A percentile compares a stretch with the other conserved stretches of the same genome.
These are phyloP conservation scores for Chlamydotis undulata DNA, from an alignment of 2,113 vertebrate genomes.

Conservation along the genomic window DNA sequence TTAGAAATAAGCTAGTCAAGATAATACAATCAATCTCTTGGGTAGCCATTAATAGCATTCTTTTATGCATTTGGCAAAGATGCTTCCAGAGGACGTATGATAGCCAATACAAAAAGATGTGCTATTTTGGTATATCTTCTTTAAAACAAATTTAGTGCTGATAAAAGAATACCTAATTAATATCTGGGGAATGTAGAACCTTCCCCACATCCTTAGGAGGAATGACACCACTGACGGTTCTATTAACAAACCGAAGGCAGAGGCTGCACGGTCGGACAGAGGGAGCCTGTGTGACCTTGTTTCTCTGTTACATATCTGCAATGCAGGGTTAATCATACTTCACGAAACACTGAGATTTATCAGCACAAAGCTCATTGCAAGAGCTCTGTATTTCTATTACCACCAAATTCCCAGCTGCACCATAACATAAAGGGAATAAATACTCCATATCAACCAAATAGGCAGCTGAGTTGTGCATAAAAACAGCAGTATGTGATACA, in stretches of 20 bases:
- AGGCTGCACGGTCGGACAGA: neutral
- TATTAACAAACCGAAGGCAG: neutral
- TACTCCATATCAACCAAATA: neutral
- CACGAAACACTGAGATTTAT: rapidly evolving
- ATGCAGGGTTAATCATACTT: neutral
- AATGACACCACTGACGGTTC: neutral
- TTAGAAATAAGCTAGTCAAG: slow-evolving; percentile 48
- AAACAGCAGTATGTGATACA: neutral
- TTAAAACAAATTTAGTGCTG: slow-evolving; percentile 23
- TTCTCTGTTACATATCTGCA: neutral
- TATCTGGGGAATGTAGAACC: neutral
- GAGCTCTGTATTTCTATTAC: neutral
- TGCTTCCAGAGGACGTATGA: neutral
- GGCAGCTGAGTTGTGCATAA: neutral
- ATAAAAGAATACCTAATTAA: neutral
- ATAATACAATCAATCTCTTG: slow-evolving; percentile 45
- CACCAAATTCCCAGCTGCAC: neutral
- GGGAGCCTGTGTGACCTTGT: neutral
- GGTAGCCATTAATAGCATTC: slow-evolving; percentile 29
- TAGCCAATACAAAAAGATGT: slow-evolving; percentile 13
- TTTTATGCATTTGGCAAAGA: neutral
- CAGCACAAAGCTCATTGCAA: neutral
- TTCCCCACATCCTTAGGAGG: neutral
- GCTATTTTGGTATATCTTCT: slow-evolving; percentile 17
- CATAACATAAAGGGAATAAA: neutral